Evolutionary conservation across 2,888 invertebrate species (phyloP).

Genomic region (Drosophila multiciliata): DNA sequence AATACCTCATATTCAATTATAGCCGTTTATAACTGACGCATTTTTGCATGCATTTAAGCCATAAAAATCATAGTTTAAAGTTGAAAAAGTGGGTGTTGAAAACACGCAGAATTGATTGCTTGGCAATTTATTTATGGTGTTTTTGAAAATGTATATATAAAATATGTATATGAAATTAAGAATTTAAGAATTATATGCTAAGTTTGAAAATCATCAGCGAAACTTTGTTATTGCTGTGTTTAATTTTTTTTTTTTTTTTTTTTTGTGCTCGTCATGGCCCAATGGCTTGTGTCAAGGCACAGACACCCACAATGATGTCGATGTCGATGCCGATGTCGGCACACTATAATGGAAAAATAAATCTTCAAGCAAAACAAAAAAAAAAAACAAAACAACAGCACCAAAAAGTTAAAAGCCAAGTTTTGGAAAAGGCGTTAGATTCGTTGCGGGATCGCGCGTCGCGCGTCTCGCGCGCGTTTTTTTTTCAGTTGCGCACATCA

Average conservation of each 20-base stretch:
- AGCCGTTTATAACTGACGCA: background rate
- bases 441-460: constrained; percentile 71
- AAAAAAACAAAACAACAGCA: constrained; percentile 25
- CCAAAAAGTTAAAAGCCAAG: constrained; percentile 63
- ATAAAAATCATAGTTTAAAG: background rate
- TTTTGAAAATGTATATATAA: too few species aligned
- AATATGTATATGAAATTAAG: background rate
- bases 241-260: constrained; percentile 8
- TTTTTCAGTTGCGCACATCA: constrained; percentile 71
- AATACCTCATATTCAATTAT: background rate
- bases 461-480: constrained; percentile 60
- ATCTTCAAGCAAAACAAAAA: constrained; percentile 63
- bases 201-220: constrained; percentile 34
- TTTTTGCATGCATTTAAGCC: background rate
- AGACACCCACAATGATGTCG: constrained; percentile 75
- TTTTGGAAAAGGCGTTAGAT: constrained; percentile 78
- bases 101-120: constrained; percentile 2
- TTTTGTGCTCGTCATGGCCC: constrained; percentile 69
- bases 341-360: constrained; percentile 76
- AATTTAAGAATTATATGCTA: background rate
- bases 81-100: background rate
- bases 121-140: background rate
- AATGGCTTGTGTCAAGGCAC: constrained; percentile 70
- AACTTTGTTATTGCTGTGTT: constrained; percentile 20
- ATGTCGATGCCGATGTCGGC: constrained; percentile 50